phyloP scores from a whole-genome alignment of 2,888 invertebrate genomes.

The Gymnosoma rotundatum region DNA sequence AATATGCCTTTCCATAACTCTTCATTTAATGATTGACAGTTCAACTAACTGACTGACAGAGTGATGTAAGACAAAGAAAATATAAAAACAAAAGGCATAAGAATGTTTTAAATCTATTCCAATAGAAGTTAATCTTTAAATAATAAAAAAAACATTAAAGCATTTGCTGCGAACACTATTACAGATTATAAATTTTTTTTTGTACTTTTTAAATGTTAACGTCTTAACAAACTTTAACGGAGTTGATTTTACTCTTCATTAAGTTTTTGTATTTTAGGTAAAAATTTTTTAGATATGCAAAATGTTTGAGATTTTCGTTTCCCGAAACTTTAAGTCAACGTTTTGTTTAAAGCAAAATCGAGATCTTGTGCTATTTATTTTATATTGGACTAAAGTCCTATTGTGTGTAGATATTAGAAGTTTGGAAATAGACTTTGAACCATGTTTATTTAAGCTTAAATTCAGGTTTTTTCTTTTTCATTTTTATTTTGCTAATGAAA shows the following conservation, averaged over 20 bases:
- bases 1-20: conserved; percentile 33
- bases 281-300: too few relatives aligned
- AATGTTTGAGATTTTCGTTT: too few relatives aligned
- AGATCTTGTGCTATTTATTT: too few relatives aligned
- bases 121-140: conserved; percentile 23
- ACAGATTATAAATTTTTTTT: not conserved
- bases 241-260: not conserved
- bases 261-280: too few relatives aligned
- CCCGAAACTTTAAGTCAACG: too few relatives aligned
- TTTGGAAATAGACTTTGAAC: too few relatives aligned
- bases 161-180: conserved; percentile 34
- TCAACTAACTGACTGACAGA: conserved; percentile 19
- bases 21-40: conserved; percentile 39
- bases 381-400: too few relatives aligned
- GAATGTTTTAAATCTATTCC: conserved; percentile 11
- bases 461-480: too few relatives aligned
- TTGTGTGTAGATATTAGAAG: too few relatives aligned
- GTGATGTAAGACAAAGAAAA: conserved; percentile 34
- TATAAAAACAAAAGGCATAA: not conserved
- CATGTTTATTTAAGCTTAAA: too few relatives aligned
- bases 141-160: conserved; percentile 19
- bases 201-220: conserved; percentile 14
- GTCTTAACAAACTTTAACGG: conserved; percentile 26
- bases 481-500: too few relatives aligned
- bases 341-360: too few relatives aligned